Conservation (phyloP, 2,888 invertebrate genomes). For the Sussaba pulchella region DNA sequence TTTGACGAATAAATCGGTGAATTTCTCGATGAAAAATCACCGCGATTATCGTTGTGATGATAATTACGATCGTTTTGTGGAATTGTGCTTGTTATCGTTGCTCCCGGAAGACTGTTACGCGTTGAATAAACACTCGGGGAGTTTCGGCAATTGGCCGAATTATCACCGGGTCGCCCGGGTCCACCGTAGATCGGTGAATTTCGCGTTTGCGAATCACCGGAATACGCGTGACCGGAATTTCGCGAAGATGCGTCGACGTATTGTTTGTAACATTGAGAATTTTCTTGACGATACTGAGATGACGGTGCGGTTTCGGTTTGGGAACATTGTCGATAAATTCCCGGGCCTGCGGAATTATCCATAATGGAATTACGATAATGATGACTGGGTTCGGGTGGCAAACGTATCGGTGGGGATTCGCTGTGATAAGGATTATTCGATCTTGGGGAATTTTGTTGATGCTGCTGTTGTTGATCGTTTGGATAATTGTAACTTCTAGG, state of each 20-base stretch:
- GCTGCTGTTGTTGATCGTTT: slow-evolving; percentile 73
- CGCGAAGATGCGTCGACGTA: slow-evolving; percentile 74
- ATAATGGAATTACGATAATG: slow-evolving; percentile 77
- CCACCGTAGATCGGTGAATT: slow-evolving; percentile 78
- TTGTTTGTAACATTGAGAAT: slow-evolving; percentile 76
- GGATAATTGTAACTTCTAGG: slow-evolving; percentile 75
- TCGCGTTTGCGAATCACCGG: slow-evolving; percentile 75
- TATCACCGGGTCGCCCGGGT: slow-evolving; percentile 68
- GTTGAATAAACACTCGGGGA: slow-evolving; percentile 70
- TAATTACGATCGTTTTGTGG: slow-evolving; percentile 61
- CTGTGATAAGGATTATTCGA: slow-evolving; percentile 76
- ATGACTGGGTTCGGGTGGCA: slow-evolving; percentile 75
- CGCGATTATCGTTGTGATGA: slow-evolving; percentile 63
- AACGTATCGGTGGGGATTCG: slow-evolving; percentile 78
- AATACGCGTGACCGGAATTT: slow-evolving; percentile 71
- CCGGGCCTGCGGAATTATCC: slow-evolving; percentile 69
- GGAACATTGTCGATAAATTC: slow-evolving; percentile 73
- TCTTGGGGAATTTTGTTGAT: slow-evolving; percentile 76
- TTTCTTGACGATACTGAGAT: slow-evolving; percentile 76
- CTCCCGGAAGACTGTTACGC: slow-evolving; percentile 63
- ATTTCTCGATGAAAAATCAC: slow-evolving; percentile 75
- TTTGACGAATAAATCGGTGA: slow-evolving; percentile 77
- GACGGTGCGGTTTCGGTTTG: slow-evolving; percentile 73
- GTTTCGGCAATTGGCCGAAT: slow-evolving; percentile 72
- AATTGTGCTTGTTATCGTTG: slow-evolving; percentile 64